These are phyloP conservation scores for Drosophila anomalata DNA, from an alignment of 2,888 invertebrate species.

Conservation along the genomic window DNA sequence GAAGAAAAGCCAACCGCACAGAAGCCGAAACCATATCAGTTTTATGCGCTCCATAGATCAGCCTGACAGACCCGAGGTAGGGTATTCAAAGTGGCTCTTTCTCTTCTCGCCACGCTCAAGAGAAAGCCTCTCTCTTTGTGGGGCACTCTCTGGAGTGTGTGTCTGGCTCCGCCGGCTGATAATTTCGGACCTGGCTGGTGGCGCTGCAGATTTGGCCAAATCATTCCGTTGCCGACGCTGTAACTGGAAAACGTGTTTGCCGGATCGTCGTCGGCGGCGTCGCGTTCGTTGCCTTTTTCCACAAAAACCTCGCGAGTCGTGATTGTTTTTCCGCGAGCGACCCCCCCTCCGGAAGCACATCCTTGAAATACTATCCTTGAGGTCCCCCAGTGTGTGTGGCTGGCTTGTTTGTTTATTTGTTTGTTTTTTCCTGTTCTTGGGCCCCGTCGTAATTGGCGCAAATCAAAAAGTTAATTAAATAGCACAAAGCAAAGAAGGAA, in stretches of 20 bases:
- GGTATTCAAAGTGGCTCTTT: constrained; percentile 26
- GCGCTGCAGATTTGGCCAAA: constrained; percentile 64
- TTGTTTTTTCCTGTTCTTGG: constrained; percentile 34
- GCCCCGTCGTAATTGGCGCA: constrained; percentile 15
- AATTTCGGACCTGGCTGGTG: constrained; percentile 53
- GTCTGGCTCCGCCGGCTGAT: constrained; percentile 11
- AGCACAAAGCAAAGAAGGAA: constrained; percentile 1
- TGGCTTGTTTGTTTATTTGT: constrained; percentile 20
- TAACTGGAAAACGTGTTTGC: constrained; percentile 68
- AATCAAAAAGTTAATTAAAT: constrained; percentile 16
- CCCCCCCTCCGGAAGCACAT: neutral
- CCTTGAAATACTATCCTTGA: neutral
- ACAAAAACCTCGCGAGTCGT: constrained; percentile 12
- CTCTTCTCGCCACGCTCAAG: constrained; percentile 3
- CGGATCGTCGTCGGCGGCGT: constrained; percentile 44
- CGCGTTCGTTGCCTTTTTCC: constrained; percentile 12
- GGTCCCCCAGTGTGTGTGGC: neutral
- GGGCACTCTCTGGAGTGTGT: constrained; percentile 12
- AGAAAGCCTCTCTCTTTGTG: constrained; percentile 37
- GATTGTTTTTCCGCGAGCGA: constrained; percentile 9
- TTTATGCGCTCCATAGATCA: constrained; percentile 6
- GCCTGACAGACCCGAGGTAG: constrained; percentile 6
- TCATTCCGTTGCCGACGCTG: constrained; percentile 74
- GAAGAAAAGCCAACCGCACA: constrained; percentile 4
- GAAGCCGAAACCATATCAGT: constrained; percentile 11